phyloP scores from a whole-genome alignment of 2,797 vertebrate species.

The Huso huso region DNA sequence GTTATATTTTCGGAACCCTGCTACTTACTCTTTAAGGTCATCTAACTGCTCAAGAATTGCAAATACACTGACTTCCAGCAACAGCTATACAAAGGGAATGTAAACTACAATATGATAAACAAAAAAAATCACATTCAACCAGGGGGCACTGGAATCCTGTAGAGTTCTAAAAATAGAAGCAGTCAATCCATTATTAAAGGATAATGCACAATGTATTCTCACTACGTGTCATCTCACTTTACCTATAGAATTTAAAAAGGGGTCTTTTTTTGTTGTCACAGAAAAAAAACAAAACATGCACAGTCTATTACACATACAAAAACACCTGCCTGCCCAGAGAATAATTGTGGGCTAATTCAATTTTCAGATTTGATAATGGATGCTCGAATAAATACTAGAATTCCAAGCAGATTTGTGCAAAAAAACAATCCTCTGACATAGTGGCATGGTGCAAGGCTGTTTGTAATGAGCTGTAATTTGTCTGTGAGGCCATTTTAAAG shows the following conservation, averaged over 20 bases:
- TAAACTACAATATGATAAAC: too few species aligned
- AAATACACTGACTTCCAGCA: too few species aligned
- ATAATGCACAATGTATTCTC: too few species aligned
- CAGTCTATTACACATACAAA: constrained; percentile 68
- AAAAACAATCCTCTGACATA: constrained; percentile 99
- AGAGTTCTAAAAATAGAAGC: too few species aligned
- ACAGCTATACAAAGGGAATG: too few species aligned
- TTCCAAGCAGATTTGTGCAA: constrained; percentile 99
- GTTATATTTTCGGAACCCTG: too few species aligned
- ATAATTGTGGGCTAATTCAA: constrained; percentile 98
- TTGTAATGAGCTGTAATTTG: constrained; percentile 99
- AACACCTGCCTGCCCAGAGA: constrained; percentile 85
- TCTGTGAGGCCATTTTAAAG: constrained; percentile 85
- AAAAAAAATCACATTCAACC: too few species aligned
- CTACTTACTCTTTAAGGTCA: too few species aligned
- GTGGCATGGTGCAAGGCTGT: constrained; percentile 91
- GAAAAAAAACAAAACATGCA: constrained; percentile 28
- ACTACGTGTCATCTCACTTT: too few species aligned
- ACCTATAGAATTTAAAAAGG: neutral
- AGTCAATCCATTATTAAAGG: too few species aligned
- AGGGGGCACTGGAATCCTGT: too few species aligned
- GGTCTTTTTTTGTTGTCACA: neutral
- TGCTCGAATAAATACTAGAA: constrained; percentile 96
- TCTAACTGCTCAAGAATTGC: too few species aligned
- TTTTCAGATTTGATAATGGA: constrained; percentile 98